A percentile compares a stretch with the other conserved stretches of the same genome.
These are phyloP conservation scores for Dione vanillae DNA, from an alignment of 2,888 invertebrate genomes.

Conservation along the genomic window DNA sequence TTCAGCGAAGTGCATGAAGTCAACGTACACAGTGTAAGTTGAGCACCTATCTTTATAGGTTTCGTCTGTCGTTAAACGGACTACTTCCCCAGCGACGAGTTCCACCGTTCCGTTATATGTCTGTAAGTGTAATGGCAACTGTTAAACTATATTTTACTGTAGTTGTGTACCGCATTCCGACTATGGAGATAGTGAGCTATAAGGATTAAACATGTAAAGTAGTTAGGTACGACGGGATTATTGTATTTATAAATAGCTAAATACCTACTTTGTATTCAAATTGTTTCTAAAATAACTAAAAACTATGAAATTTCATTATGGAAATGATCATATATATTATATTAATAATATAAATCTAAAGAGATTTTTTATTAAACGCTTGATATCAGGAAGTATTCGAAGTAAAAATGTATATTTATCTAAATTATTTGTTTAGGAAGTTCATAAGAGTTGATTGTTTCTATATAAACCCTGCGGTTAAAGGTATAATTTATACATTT, in stretches of 20 bases:
- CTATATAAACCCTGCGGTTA: no score
- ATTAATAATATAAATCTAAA: no score
- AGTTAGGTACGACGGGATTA: neutral
- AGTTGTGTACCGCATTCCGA: neutral
- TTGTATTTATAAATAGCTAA: neutral
- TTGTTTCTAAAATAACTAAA: no score
- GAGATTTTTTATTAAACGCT: no score
- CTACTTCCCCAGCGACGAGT: constrained; percentile 70
- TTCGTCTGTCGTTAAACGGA: constrained; percentile 82
- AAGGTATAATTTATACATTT: no score
- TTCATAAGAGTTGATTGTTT: no score
- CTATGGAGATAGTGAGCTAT: neutral
- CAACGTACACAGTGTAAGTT: constrained; percentile 81
- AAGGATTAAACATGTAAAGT: constrained; percentile 3
- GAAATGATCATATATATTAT: no score
- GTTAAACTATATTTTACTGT: constrained; percentile 8
- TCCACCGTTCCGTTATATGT: constrained; percentile 67
- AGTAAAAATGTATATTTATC: no score
- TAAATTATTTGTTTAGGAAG: no score
- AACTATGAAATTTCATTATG: neutral
- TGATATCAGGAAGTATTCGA: no score
- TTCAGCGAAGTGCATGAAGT: constrained; percentile 80
- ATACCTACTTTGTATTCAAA: neutral
- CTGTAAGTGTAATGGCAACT: constrained; percentile 54
- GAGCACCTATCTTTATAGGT: constrained; percentile 83